These are phyloP conservation scores for Limnephilus marmoratus DNA, from an alignment of 2,888 invertebrate genomes.

Conservation along the genomic window DNA sequence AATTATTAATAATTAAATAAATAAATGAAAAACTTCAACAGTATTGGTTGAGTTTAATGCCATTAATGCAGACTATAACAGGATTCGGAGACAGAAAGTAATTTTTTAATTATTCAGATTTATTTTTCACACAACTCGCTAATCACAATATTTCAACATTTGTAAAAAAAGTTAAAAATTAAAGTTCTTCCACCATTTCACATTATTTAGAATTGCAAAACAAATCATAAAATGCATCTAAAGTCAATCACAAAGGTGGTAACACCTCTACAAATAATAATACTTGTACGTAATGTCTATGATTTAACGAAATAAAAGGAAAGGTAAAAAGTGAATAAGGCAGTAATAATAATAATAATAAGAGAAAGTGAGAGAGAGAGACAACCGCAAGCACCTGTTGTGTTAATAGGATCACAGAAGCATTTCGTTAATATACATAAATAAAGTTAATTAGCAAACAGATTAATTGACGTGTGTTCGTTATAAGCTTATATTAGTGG, in stretches of 20 bases:
- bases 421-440: constrained; percentile 27
- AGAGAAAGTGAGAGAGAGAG: constrained; percentile 22
- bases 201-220: constrained; percentile 5
- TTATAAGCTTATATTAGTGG: constrained; percentile 46
- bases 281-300: constrained; percentile 1
- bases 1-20: background rate
- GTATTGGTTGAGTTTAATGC: background rate
- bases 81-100: background rate
- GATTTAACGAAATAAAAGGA: constrained; percentile 4
- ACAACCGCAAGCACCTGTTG: constrained; percentile 62
- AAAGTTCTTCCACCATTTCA: background rate
- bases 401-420: constrained; percentile 58
- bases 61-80: background rate
- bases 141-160: too few relatives aligned
- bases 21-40: background rate
- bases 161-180: background rate
- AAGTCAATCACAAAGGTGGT: background rate
- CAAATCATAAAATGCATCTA: background rate
- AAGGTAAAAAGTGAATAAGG: constrained; percentile 19
- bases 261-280: constrained; percentile 1
- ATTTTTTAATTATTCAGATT: constrained; percentile 8
- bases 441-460: background rate
- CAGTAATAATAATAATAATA: background rate
- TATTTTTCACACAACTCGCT: constrained; percentile 15
- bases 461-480: constrained; percentile 53